phyloP scores from a whole-genome alignment of 2,888 invertebrate genomes.

The Cephalotes varians region DNA sequence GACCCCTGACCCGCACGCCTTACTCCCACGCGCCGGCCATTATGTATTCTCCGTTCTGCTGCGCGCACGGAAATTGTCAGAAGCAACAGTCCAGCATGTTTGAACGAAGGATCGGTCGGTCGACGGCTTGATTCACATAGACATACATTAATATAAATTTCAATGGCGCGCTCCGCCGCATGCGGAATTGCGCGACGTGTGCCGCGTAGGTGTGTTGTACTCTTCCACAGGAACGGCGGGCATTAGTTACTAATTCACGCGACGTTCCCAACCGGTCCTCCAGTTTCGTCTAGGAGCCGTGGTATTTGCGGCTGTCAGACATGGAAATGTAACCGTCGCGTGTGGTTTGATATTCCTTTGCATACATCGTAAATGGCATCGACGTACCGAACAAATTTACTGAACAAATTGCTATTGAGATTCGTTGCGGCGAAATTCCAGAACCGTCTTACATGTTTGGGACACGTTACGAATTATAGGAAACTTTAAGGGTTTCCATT shows the following conservation, averaged over 20 bases:
- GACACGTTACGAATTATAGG: background rate
- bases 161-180: conserved; percentile 58
- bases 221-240: background rate
- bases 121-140: conserved; percentile 64
- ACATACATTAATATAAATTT: conserved; percentile 79
- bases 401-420: background rate
- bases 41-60: conserved; percentile 38
- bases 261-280: conserved; percentile 55
- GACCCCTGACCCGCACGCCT: conserved; percentile 55
- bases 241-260: conserved; percentile 66
- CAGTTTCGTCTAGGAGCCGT: conserved; percentile 51
- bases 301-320: background rate
- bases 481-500: background rate
- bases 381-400: background rate
- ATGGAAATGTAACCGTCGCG: conserved; percentile 21
- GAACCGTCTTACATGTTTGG: background rate
- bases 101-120: conserved; percentile 31
- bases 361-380: conserved; percentile 12
- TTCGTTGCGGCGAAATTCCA: conserved; percentile 7
- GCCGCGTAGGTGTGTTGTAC: background rate
- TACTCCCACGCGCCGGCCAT: conserved; percentile 29
- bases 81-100: conserved; percentile 39
- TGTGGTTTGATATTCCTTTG: conserved; percentile 39
- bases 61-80: conserved; percentile 54
- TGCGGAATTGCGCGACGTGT: conserved; percentile 38